Base-by-base conservation (phyloP, 1,140 invertebrate species). In the Pseudomyrmex pallidus region DNA sequence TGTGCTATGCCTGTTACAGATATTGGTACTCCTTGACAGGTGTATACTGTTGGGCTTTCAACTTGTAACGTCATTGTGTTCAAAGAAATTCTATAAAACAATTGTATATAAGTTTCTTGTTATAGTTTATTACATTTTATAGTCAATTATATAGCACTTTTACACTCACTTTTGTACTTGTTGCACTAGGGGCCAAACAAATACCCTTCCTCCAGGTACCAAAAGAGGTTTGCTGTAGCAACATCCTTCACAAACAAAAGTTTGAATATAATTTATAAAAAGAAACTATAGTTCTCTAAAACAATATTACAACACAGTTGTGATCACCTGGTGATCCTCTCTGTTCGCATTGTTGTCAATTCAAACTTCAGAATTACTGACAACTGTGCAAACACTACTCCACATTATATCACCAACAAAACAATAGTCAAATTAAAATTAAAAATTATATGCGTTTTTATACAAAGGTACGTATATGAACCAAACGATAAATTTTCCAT, bases 1-100 rank as follows among this genome's bases (percentile, higher is more conserved):
- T 99, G 98, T 67, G 98, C 98, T 91, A 99, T 98, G 85, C 98
- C 98, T 54, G 98, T 99, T 12, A 99, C 98, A 54, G 98, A 99
- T 93, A 99, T 98, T 15, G 99, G 98, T 48, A 99, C 99, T 74
- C 99, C 99, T 94, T 99, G 98, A 91, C 97, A 98, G 35, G 98
- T 99, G 93, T 99, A 99, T 0, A 99, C 98, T 80, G 97, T 98
- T 1, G 97, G 97, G 90, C 97, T 98, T 93, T 98, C 97, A 52
- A 98, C 97, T 95, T 98, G 97, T 44, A 99, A 95, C 4, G 98
- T 99, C 98, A 99, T 99, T 7, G 98, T 99, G 93, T 99, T 99
- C 72, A 99, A 95, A 17, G 98, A 98, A 91, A 99, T 98, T 93
- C 98, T 97, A 90, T 13, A 94, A 93, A 90, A 78, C 89, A 68